Conservation (phyloP, 2,797 vertebrate genomes). For the Hyperoplus lanceolatus region DNA sequence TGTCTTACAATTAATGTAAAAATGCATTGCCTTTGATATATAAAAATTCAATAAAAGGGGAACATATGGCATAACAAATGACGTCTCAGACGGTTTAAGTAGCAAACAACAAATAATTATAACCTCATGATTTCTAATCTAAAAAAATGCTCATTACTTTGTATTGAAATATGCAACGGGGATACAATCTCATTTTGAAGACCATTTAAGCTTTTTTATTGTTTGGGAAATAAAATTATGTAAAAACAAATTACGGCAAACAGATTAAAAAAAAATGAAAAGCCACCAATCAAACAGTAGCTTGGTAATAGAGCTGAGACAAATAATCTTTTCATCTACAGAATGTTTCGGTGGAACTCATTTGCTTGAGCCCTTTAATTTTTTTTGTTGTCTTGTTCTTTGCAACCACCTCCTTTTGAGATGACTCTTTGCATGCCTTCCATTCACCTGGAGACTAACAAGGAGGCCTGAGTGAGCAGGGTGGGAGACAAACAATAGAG, state of each 20-base stretch:
- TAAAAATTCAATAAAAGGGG: not conserved
- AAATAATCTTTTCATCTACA: slow-evolving; percentile 24
- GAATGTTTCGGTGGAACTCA: slow-evolving; percentile 18
- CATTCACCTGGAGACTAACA: slow-evolving; percentile 51
- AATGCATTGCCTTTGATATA: slow-evolving; percentile 49
- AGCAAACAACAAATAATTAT: slow-evolving; percentile 67
- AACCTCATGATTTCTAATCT: slow-evolving; percentile 57
- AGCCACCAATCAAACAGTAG: slow-evolving; percentile 6
- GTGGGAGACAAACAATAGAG: slow-evolving; percentile 40
- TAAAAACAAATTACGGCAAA: not conserved
- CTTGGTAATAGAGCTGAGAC: slow-evolving; percentile 7
- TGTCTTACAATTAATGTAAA: slow-evolving; percentile 38
- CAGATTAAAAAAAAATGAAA: not conserved
- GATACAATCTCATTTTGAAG: slow-evolving; percentile 45
- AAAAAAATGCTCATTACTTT: slow-evolving; percentile 44
- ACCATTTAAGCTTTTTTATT: slow-evolving; percentile 38
- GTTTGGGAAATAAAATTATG: slow-evolving; percentile 12
- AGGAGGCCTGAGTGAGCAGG: slow-evolving; percentile 4
- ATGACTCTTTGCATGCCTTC: slow-evolving; percentile 43
- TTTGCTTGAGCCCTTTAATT: slow-evolving; percentile 24
- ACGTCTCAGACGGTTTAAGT: slow-evolving; percentile 50
- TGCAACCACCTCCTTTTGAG: slow-evolving; percentile 19
- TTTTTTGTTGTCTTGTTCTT: slow-evolving; percentile 23
- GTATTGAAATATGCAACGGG: slow-evolving; percentile 27
- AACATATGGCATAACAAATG: not conserved